Evolutionary conservation across 2,797 vertebrate genomes (phyloP).

Genomic region (Epinephelus awoara): DNA sequence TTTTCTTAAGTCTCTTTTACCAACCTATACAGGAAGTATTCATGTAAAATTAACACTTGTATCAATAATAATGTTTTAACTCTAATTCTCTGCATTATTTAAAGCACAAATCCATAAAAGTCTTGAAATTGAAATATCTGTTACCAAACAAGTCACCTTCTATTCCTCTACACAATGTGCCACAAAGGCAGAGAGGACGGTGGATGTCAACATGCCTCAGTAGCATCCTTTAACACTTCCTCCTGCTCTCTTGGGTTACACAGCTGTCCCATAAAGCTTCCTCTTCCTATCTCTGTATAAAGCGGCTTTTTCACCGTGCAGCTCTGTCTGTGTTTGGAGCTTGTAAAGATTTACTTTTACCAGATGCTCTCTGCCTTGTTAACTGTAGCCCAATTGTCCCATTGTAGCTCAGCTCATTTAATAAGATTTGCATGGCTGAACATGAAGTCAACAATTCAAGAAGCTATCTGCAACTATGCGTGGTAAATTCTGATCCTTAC

Average conservation of each 20-base stretch:
- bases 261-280: slow-evolving; percentile 75
- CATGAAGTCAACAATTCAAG: slow-evolving; percentile 68
- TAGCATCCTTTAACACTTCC: slow-evolving; percentile 65
- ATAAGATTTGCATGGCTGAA: slow-evolving; percentile 72
- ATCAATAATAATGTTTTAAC: neutral
- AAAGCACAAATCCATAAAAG: neutral
- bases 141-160: neutral
- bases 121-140: neutral
- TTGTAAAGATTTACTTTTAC: slow-evolving; percentile 73
- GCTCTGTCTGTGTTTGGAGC: slow-evolving; percentile 45
- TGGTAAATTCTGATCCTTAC: slow-evolving; percentile 13
- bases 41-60: neutral
- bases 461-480: slow-evolving; percentile 40
- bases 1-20: no score
- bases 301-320: slow-evolving; percentile 31
- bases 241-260: slow-evolving; percentile 48
- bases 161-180: neutral
- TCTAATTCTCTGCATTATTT: neutral
- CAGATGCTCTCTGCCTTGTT: slow-evolving; percentile 74
- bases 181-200: neutral
- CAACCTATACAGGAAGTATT: neutral
- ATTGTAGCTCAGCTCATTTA: slow-evolving; percentile 63
- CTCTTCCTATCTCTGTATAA: slow-evolving; percentile 58
- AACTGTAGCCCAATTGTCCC: slow-evolving; percentile 67
- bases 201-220: slow-evolving; percentile 28